Evolutionary conservation across 2,888 invertebrate genomes (phyloP).

Genomic region (Lithophane semibrunnea): DNA sequence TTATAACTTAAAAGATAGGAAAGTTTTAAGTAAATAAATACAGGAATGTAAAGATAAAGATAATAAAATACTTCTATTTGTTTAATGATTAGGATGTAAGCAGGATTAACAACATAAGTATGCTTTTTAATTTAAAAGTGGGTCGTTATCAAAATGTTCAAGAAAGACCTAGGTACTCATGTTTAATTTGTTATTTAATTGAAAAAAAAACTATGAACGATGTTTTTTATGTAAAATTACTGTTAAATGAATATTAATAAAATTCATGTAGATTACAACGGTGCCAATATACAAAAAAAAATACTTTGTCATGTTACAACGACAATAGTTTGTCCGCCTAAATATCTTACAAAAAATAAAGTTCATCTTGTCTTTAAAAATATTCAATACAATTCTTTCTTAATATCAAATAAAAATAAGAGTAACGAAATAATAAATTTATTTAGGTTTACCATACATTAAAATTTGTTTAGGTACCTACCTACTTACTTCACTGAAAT

Average conservation of each 20-base stretch:
- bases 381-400: no score
- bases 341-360: no score
- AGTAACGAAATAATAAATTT: no score
- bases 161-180: background rate
- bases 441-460: no score
- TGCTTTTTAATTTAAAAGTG: background rate
- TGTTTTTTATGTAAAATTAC: no score
- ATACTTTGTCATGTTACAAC: background rate
- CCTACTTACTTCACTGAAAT: no score
- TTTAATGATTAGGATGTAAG: constrained; percentile 30
- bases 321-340: no score
- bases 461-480: no score
- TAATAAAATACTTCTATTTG: constrained; percentile 34
- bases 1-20: constrained; percentile 30
- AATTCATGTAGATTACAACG: background rate
- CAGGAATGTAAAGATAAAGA: constrained; percentile 33
- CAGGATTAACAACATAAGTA: constrained; percentile 19
- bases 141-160: background rate
- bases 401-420: no score
- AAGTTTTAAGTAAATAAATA: constrained; percentile 43
- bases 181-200: background rate
- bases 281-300: background rate
- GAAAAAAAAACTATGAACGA: no score
- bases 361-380: no score
- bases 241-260: background rate